Evolutionary conservation across 2,797 vertebrate genomes (phyloP).

Genomic region (Octomys mimax): DNA sequence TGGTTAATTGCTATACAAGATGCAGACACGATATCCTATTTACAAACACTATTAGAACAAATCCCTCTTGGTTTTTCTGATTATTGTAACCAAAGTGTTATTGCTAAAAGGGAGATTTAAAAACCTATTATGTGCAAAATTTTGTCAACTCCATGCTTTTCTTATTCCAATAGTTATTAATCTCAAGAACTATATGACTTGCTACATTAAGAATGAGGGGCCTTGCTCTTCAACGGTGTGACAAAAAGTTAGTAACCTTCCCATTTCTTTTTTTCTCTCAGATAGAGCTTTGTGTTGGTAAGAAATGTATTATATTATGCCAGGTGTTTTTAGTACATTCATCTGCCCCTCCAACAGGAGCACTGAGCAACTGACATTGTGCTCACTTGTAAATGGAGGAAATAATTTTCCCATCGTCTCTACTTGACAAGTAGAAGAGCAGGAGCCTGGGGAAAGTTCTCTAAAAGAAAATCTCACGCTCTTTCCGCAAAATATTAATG

Average conservation of each 20-base stretch:
- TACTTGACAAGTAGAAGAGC: neutral
- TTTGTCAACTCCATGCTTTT: constrained; percentile 23
- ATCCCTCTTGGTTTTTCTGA: neutral
- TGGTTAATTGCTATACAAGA: too few relatives aligned
- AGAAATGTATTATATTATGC: neutral
- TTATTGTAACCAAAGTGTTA: neutral
- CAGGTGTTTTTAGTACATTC: constrained; percentile 38
- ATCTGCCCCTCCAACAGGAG: neutral
- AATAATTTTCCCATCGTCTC: neutral
- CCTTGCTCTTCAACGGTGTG: neutral
- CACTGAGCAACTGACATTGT: neutral
- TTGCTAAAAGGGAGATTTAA: constrained; percentile 3
- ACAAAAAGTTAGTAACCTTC: neutral
- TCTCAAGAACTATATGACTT: constrained; percentile 13
- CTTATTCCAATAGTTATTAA: neutral
- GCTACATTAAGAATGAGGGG: neutral
- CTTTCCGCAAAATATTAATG: neutral
- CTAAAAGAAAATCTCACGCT: neutral
- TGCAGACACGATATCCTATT: too few relatives aligned
- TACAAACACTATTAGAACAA: too few relatives aligned
- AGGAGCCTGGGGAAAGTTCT: neutral
- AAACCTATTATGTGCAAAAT: neutral
- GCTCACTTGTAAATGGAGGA: neutral
- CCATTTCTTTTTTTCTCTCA: constrained; percentile 25
- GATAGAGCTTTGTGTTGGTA: neutral